Percentiles rank a stretch among this genome's conserved stretches.
Conservation (phyloP, 2,113 vertebrate species). For the Sinocyclocheilus grahami region DNA sequence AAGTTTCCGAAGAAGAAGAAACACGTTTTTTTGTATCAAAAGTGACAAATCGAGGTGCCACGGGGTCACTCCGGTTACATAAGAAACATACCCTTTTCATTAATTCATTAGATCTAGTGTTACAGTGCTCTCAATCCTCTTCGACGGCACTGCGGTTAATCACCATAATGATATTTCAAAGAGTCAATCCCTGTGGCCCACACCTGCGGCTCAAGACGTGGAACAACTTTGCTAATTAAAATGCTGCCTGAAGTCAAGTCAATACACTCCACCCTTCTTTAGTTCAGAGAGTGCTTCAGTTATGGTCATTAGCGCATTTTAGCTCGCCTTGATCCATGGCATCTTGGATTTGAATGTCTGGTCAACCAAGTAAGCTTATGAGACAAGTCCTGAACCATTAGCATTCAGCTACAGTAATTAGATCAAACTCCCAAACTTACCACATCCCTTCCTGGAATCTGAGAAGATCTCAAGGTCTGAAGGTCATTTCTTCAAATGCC, state of each 20-base stretch:
- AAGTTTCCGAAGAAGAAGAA: conserved; percentile 2
- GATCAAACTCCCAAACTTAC: conserved; percentile 4
- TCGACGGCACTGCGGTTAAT: background rate
- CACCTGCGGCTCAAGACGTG: conserved; percentile 26
- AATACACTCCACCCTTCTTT: conserved; percentile 28
- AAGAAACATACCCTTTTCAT: conserved; percentile 9
- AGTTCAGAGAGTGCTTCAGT: conserved; percentile 12
- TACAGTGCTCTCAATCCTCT: background rate
- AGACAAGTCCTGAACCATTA: conserved; percentile 17
- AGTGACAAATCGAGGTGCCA: background rate
- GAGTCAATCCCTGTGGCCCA: conserved; percentile 13
- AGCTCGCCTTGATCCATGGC: conserved; percentile 10
- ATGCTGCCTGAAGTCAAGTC: conserved; percentile 31
- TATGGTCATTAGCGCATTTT: conserved; percentile 37
- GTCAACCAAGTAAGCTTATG: conserved; percentile 23
- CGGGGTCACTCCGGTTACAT: background rate
- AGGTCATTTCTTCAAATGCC: background rate
- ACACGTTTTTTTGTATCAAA: background rate
- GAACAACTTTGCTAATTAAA: conserved; percentile 57
- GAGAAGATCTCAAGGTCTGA: background rate
- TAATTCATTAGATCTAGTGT: background rate
- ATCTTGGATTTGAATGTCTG: conserved; percentile 16
- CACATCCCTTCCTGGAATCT: background rate
- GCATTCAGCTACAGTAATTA: conserved; percentile 8
- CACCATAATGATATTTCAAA: conserved; percentile 41